A percentile compares a stretch with the other conserved stretches of the same genome.
Evolutionary conservation across 2,113 vertebrate species (phyloP).

Genomic region (Dicentrarchus labrax): DNA sequence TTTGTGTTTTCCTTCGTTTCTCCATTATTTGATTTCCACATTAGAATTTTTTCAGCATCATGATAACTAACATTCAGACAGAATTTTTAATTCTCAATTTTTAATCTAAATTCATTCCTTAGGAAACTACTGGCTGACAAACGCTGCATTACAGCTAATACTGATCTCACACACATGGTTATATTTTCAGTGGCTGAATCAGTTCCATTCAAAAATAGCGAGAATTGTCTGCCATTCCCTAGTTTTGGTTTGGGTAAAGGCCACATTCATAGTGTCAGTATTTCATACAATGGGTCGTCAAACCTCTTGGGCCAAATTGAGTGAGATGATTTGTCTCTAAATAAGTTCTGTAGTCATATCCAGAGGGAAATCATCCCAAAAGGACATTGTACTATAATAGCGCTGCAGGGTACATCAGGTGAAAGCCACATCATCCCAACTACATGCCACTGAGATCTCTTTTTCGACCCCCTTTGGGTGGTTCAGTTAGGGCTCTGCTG

Average conservation of each 20-base stretch:
- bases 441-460: constrained; percentile 12
- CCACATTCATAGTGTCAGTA: not conserved
- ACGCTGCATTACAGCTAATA: not conserved
- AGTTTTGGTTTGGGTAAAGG: constrained; percentile 25
- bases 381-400: constrained; percentile 25
- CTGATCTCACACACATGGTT: not conserved
- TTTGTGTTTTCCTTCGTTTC: not conserved
- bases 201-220: not conserved
- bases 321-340: constrained; percentile 30
- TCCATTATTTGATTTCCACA: not conserved
- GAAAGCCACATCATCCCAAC: constrained; percentile 15
- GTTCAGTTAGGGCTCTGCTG: constrained; percentile 8
- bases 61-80: not conserved
- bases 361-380: constrained; percentile 38
- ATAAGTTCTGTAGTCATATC: constrained; percentile 28
- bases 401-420: constrained; percentile 38
- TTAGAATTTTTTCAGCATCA: not conserved
- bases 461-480: constrained; percentile 5
- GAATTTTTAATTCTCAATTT: not conserved
- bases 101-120: not conserved
- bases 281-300: constrained; percentile 27
- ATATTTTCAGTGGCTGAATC: not conserved
- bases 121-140: not conserved
- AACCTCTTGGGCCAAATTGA: constrained; percentile 18
- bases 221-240: not conserved